phyloP scores from a whole-genome alignment of 2,888 invertebrate species.

The Eristalinus aeneus region DNA sequence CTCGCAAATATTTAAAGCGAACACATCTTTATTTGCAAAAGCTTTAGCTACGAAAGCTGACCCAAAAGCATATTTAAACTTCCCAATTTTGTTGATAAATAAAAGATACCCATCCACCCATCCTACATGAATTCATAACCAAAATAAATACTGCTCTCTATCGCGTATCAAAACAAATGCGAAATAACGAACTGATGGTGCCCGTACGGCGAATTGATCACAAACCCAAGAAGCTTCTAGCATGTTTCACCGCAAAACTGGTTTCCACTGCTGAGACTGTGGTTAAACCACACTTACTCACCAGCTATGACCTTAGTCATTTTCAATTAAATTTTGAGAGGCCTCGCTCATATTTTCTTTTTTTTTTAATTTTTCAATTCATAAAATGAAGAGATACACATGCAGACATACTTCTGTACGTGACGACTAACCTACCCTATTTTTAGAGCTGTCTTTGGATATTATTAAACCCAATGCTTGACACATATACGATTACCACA shows the following conservation, averaged over 20 bases:
- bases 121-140: constrained; percentile 15
- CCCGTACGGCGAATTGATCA: not conserved
- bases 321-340: not conserved
- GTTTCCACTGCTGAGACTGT: constrained; percentile 1
- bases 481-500: not conserved
- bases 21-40: not conserved
- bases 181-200: not conserved
- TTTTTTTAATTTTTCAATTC: not conserved
- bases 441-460: constrained; percentile 28
- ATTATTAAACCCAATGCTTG: constrained; percentile 17
- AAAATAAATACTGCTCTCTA: constrained; percentile 42
- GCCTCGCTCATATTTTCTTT: not conserved
- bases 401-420: not conserved
- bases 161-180: constrained; percentile 5
- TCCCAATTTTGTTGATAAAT: constrained; percentile 35
- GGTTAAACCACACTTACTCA: not conserved
- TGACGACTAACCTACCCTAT: constrained; percentile 5
- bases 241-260: not conserved
- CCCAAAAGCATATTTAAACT: constrained; percentile 8
- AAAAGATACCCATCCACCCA: constrained; percentile 4
- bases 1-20: not conserved
- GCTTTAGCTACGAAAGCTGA: too few species aligned
- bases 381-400: not conserved
- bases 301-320: not conserved
- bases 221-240: constrained; percentile 20